A percentile compares a stretch with the other conserved stretches of the same genome.
phyloP scores from a whole-genome alignment of 2,888 invertebrate genomes.

The Drosophila monieri region DNA sequence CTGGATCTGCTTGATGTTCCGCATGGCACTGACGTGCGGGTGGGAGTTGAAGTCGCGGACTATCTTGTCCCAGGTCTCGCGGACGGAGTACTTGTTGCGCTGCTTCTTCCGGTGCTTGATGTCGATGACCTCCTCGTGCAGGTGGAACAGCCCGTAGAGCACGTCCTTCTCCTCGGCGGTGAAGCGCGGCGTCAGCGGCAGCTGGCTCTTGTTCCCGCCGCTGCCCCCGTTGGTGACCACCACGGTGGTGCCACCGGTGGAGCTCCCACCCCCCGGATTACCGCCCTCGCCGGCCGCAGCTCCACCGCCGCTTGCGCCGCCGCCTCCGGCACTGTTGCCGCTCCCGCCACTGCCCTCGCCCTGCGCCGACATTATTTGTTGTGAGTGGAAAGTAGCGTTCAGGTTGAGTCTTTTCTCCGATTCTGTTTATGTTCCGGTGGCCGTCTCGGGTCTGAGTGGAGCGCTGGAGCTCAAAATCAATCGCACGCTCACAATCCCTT shows the following conservation, averaged over 20 bases:
- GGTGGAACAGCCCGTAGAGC: slow-evolving; percentile 79
- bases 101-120: slow-evolving; percentile 83
- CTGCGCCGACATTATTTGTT: slow-evolving; percentile 40
- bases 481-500: not conserved
- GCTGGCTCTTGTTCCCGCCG: slow-evolving; percentile 47
- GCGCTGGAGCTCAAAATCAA: slow-evolving; percentile 8
- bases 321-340: slow-evolving; percentile 30
- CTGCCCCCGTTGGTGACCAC: slow-evolving; percentile 30
- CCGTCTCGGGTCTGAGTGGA: not conserved
- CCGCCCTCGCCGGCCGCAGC: slow-evolving; percentile 35
- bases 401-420: no score
- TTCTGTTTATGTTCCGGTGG: not conserved
- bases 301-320: slow-evolving; percentile 34
- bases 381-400: slow-evolving; percentile 15
- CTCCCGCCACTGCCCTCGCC: slow-evolving; percentile 29
- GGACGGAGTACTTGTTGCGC: slow-evolving; percentile 81
- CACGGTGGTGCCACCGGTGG: slow-evolving; percentile 30
- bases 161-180: slow-evolving; percentile 83
- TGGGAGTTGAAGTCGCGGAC: slow-evolving; percentile 81
- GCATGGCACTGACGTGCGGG: slow-evolving; percentile 77
- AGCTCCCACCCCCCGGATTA: slow-evolving; percentile 29
- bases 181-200: slow-evolving; percentile 81
- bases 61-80: slow-evolving; percentile 83
- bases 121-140: slow-evolving; percentile 83
- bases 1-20: slow-evolving; percentile 83